Evolutionary conservation across 2,113 vertebrate species (phyloP).

Genomic region (Odontophorus gujanensis): DNA sequence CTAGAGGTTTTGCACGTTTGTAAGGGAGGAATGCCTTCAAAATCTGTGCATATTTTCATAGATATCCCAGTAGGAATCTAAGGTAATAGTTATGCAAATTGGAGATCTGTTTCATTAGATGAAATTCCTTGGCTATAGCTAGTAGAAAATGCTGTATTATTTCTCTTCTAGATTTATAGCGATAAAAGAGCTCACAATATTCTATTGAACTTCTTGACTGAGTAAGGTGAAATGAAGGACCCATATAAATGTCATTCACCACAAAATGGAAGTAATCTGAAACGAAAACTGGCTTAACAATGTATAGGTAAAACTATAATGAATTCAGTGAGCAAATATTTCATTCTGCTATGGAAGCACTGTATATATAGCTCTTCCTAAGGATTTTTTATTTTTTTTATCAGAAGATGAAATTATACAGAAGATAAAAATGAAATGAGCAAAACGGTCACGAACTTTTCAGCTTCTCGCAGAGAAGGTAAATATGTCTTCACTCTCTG

Average conservation of each 20-base stretch:
- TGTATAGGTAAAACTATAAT: background rate
- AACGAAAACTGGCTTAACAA: background rate
- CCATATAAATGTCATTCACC: background rate
- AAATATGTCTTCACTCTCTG: background rate
- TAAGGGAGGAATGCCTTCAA: background rate
- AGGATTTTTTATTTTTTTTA: background rate
- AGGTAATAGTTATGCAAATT: background rate
- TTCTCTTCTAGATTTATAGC: background rate
- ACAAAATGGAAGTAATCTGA: background rate
- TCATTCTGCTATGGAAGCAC: background rate
- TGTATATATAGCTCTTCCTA: background rate
- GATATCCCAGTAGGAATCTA: background rate
- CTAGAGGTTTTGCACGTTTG: background rate
- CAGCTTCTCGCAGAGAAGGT: background rate
- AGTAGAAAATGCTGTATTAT: background rate
- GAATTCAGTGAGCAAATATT: background rate
- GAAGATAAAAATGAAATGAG: background rate
- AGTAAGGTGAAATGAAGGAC: background rate
- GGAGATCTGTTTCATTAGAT: rapidly evolving
- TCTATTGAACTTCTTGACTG: background rate
- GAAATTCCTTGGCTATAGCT: background rate
- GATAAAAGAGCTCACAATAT: background rate
- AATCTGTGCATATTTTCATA: background rate
- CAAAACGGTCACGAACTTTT: rapidly evolving
- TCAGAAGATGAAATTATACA: background rate